phyloP scores from a whole-genome alignment of 1,140 invertebrate genomes.

The Drosophila malerkotliana region DNA sequence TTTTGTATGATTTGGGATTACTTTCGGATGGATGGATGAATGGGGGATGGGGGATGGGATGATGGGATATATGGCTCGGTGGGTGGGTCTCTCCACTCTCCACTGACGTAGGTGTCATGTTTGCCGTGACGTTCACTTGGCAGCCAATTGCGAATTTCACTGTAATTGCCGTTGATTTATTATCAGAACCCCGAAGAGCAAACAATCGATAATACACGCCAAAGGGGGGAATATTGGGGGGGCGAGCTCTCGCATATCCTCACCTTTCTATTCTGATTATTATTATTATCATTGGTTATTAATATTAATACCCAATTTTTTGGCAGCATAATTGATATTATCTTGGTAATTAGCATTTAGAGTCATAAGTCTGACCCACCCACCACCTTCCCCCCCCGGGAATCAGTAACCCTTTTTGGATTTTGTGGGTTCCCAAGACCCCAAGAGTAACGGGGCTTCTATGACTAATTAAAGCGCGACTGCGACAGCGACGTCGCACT shows the following conservation, averaged over 20 bases:
- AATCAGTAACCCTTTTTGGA: background rate
- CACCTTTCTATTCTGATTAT: constrained; percentile 3
- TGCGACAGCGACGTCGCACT: constrained; percentile 9
- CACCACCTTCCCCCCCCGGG: background rate
- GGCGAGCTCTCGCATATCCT: too few relatives aligned
- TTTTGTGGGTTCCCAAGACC: background rate
- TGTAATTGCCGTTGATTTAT: constrained; percentile 65
- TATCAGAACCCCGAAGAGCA: constrained; percentile 18
- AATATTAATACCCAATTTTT: constrained; percentile 36
- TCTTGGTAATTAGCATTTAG: constrained; percentile 33
- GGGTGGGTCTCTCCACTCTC: background rate
- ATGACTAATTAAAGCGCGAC: constrained; percentile 51
- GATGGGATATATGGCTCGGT: too few relatives aligned
- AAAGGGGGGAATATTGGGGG: too few relatives aligned
- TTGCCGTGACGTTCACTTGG: constrained; percentile 57
- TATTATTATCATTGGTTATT: constrained; percentile 40
- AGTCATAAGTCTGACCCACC: too few relatives aligned
- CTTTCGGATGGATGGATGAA: background rate
- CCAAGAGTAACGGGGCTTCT: background rate
- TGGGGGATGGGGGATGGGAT: too few relatives aligned
- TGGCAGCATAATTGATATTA: constrained; percentile 44
- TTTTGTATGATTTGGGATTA: background rate
- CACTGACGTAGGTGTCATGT: constrained; percentile 63
- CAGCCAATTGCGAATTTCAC: constrained; percentile 62
- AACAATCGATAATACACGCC: constrained; percentile 2